Percentiles rank a stretch among this genome's conserved stretches.
phyloP scores from a whole-genome alignment of 2,797 vertebrate species.

The Chloroceryle inda region DNA sequence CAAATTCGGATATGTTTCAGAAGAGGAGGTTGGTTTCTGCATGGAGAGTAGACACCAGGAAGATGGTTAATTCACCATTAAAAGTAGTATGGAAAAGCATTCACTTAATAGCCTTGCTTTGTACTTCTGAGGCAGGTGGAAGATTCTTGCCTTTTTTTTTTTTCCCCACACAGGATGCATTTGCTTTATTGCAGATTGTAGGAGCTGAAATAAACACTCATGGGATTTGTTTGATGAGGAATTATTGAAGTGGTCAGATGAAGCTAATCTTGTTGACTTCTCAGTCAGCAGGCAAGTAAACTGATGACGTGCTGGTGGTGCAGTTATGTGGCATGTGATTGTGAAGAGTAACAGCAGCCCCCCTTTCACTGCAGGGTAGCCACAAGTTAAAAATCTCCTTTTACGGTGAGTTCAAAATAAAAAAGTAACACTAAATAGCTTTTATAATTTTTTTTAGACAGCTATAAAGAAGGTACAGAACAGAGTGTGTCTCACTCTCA shows the following conservation, averaged over 20 bases:
- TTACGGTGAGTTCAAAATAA: background rate
- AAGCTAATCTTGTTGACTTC: background rate
- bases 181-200: background rate
- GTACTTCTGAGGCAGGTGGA: background rate
- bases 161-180: rapidly evolving
- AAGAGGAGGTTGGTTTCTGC: background rate
- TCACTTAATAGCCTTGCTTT: background rate
- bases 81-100: rapidly evolving
- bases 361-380: rapidly evolving
- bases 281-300: background rate
- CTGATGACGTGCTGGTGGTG: background rate
- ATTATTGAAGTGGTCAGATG: background rate
- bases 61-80: background rate
- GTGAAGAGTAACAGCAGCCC: background rate
- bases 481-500: background rate
- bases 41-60: background rate
- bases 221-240: background rate
- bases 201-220: background rate
- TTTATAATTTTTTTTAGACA: background rate
- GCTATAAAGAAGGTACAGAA: background rate
- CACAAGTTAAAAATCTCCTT: background rate
- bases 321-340: rapidly evolving
- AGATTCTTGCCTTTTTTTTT: background rate
- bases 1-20: background rate
- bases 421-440: background rate